phyloP scores from a whole-genome alignment of 2,888 invertebrate genomes.

The Chymomyza caudatula region DNA sequence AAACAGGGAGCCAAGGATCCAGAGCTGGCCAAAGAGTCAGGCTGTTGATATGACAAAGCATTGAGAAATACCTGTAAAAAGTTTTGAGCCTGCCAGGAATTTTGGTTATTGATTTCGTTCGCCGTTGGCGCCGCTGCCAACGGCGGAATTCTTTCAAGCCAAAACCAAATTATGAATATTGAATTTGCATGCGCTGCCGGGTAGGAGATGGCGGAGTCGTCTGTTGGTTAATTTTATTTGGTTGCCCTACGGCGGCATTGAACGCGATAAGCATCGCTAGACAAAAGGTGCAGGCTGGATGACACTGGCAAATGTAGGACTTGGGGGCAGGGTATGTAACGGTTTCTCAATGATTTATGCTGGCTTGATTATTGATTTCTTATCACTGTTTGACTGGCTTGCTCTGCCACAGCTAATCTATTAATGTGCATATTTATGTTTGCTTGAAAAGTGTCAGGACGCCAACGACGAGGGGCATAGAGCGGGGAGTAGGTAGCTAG shows the following conservation, averaged over 20 bases:
- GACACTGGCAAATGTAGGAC: neutral
- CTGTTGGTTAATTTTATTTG: neutral
- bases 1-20: slow-evolving; percentile 33
- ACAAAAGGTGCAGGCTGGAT: slow-evolving; percentile 24
- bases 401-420: slow-evolving; percentile 43
- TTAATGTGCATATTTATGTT: slow-evolving; percentile 46
- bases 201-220: neutral
- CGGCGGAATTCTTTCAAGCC: slow-evolving; percentile 39
- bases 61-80: slow-evolving; percentile 57
- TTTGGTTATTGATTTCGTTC: slow-evolving; percentile 59
- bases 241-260: neutral
- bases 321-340: neutral
- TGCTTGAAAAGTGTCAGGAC: slow-evolving; percentile 4
- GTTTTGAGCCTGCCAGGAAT: slow-evolving; percentile 37
- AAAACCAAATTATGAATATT: slow-evolving; percentile 66
- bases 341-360: slow-evolving; percentile 60
- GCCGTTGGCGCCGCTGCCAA: slow-evolving; percentile 31
- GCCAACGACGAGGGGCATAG: neutral
- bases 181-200: slow-evolving; percentile 36
- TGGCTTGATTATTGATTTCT: slow-evolving; percentile 59
- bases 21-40: slow-evolving; percentile 21
- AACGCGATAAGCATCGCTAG: slow-evolving; percentile 53
- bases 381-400: slow-evolving; percentile 33
- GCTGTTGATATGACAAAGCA: slow-evolving; percentile 60
- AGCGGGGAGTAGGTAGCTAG: neutral